Evolutionary conservation across 2,888 invertebrate species (phyloP), one percentile per base, ranked within the genome.

Genomic region (Tuberolachnus salignus): DNA sequence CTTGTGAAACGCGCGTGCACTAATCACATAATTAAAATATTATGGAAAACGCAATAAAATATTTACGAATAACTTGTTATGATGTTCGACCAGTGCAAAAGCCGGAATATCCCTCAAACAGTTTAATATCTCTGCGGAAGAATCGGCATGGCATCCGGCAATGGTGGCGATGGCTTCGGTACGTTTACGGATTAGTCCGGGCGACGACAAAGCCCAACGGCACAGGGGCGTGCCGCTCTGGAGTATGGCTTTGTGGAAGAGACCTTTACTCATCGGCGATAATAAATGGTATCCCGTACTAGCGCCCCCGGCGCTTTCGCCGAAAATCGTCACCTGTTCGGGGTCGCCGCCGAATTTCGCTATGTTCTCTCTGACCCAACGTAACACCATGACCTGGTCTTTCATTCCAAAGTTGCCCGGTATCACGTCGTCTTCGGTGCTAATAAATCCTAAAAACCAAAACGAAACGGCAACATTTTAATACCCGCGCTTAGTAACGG

Each of bases 201-300:
- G 53, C n/a, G 88, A 87, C 0, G 88, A 86, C 66, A 90, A 86
- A 0, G 89, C 85, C 89, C 90, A 90, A 0, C 90, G 88, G 73
- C 89, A 86, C 19, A 92, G 86, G 0, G 91, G 89, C 1, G 89
- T 88, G 0, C 93, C 93, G 83, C 93, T 93, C 84, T 89, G 88
- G 0, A 92, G 91, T 71, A 91, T 89, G 8, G 90, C 92, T 49
- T 88, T 86, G 82, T 88, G 85, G 83, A 90, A 90, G 85, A 0
- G 89, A 11, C 81, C 82, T 81, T 71, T 57, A 34, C 80, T 80
- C 21, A 80, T n/a, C 23, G 81, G 80, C 6, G 82, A 82, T 11
- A 81, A 16, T n/a, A 81, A 14, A 55, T 80, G 81, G 42, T 75
- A 63, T n/a, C 80, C 80, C 3, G 61, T 26, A 59, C 80, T 80